A percentile compares a stretch with the other conserved stretches of the same genome.
These are phyloP conservation scores for Synanthedon andrenaeformis DNA, from an alignment of 2,888 invertebrate genomes.

Conservation along the genomic window DNA sequence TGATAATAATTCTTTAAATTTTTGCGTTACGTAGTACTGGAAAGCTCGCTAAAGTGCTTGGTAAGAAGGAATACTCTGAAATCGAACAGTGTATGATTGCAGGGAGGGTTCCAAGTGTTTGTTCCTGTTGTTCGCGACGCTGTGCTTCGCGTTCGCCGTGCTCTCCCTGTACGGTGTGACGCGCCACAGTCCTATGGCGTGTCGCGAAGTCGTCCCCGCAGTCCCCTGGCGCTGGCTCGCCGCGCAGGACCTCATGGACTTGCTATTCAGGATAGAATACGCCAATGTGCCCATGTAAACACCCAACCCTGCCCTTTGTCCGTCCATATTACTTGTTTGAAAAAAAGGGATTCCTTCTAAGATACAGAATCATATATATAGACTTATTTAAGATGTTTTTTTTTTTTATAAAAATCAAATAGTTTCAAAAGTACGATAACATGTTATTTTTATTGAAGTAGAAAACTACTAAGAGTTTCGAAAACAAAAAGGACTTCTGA, in stretches of 20 bases:
- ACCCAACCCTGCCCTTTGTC: not conserved
- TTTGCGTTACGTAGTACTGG: too few species aligned
- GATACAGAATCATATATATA: too few species aligned
- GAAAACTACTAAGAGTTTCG: too few species aligned
- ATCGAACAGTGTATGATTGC: constrained; percentile 28
- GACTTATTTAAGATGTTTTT: too few species aligned
- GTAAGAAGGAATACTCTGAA: not conserved
- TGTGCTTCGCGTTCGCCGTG: constrained; percentile 47
- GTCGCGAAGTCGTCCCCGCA: not conserved
- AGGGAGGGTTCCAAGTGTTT: constrained; percentile 53
- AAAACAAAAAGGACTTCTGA: too few species aligned
- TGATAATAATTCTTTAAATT: too few species aligned
- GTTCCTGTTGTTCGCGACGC: constrained; percentile 52
- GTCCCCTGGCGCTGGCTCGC: constrained; percentile 49
- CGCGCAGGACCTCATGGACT: constrained; percentile 46
- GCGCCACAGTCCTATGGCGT: constrained; percentile 12
- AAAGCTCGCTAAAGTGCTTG: too few species aligned
- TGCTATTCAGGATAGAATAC: constrained; percentile 52
- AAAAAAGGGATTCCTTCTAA: too few species aligned
- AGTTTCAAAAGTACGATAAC: too few species aligned
- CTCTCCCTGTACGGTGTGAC: constrained; percentile 35
- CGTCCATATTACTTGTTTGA: too few species aligned
- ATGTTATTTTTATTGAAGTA: too few species aligned
- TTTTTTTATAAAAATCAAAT: too few species aligned
- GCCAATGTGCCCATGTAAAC: constrained; percentile 56